Percentiles rank a stretch among this genome's conserved stretches.
Evolutionary conservation across 2,888 invertebrate genomes (phyloP).

Genomic region (Aspidiotus rigidus): DNA sequence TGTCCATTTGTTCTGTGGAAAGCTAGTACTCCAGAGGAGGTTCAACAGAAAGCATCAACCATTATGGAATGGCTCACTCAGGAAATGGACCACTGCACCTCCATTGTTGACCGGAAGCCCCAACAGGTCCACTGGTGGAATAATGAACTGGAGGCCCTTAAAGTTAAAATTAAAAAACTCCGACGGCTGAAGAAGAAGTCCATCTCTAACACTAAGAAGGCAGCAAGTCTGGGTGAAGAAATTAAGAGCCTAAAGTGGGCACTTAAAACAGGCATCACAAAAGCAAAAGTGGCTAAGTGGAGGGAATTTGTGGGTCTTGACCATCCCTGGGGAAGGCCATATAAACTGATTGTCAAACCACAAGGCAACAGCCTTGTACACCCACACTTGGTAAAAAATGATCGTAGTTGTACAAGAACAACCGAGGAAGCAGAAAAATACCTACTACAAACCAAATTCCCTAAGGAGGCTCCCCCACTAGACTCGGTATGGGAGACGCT

Average conservation of each 20-base stretch:
- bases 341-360: neutral
- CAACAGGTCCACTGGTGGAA: neutral
- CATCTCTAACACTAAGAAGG: neutral
- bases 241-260: neutral
- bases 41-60: neutral
- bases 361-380: too few species aligned
- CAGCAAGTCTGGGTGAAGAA: too few species aligned
- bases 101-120: accelerated
- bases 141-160: neutral
- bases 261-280: neutral
- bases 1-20: neutral
- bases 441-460: neutral
- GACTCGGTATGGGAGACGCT: neutral
- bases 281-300: neutral
- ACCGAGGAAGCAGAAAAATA: too few species aligned
- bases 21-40: neutral
- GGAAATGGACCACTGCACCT: neutral
- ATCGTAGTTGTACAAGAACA: too few species aligned
- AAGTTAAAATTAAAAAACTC: neutral
- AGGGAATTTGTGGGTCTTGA: neutral
- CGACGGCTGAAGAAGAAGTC: neutral
- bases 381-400: too few species aligned
- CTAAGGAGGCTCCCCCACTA: neutral
- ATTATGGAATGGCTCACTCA: neutral
- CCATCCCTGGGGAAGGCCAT: neutral